These are phyloP conservation scores for Gavialis gangeticus DNA, from an alignment of 2,113 vertebrate species.

Conservation along the genomic window DNA sequence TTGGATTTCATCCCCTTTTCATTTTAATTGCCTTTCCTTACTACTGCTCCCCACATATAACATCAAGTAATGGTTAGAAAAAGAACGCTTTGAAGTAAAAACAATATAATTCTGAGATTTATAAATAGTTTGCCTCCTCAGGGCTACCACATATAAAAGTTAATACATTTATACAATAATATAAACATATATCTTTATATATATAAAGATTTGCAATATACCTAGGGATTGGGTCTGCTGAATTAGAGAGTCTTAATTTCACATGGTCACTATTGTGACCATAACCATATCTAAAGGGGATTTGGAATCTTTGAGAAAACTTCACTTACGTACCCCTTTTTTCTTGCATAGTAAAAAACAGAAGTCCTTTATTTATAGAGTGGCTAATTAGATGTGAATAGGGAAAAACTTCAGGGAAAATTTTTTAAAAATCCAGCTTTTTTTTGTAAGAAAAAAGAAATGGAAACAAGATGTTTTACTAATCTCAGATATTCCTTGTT, in stretches of 20 bases:
- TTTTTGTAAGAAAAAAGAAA: background rate
- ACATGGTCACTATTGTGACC: background rate
- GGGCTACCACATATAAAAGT: background rate
- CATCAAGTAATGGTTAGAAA: background rate
- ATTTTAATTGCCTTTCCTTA: slow-evolving; percentile 3
- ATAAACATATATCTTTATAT: background rate
- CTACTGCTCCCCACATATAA: background rate
- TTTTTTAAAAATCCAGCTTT: background rate
- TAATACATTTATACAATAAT: background rate
- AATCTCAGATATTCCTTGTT: background rate
- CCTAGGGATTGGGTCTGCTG: background rate
- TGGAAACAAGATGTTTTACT: background rate
- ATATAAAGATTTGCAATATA: background rate
- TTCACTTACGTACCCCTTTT: background rate
- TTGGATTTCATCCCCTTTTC: background rate
- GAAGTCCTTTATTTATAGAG: background rate
- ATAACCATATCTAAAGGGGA: background rate
- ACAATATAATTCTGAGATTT: background rate
- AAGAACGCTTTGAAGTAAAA: background rate
- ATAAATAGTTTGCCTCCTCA: background rate
- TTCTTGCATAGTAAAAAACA: background rate
- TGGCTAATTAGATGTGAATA: background rate
- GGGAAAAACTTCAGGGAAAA: background rate
- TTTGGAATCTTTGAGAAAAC: background rate
- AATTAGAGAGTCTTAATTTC: background rate